Base-by-base conservation (phyloP, 2,888 invertebrate genomes). In the Dastarcus helophoroides region DNA sequence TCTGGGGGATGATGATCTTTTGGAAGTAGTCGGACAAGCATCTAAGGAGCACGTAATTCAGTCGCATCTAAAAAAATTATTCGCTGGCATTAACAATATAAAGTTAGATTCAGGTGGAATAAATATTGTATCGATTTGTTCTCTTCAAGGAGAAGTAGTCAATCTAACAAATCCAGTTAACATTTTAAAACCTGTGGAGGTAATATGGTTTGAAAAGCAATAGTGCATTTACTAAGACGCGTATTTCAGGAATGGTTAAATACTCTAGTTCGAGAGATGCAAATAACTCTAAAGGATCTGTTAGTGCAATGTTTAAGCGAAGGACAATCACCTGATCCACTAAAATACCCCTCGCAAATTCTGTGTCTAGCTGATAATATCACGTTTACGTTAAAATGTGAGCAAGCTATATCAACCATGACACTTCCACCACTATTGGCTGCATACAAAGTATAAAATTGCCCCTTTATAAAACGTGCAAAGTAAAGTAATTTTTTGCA, bases 1-100 rank as follows among this genome's bases (percentile, higher is more conserved):
- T 58, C 69, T 99, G 39, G 94, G 94, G 36, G 97, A 99, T 54
- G 98, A 98, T 52, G 98, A 99, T 61, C 68, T 98, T 31, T 64
- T 98, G 33, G 97, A 98, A 66, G 75, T 98, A 37, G 71, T 99
- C 7, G 94, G 94, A 0, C 93, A 94, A 63, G 81, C 89, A 0
- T 79, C 85, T 0, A 89, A 89, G 46, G 84, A 85, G 36, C 72
- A 73, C 26, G 82, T 94, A 3, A 86, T 98, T 57, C 91, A 95
- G 59, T 73, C 81, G 0, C 97, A 99, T 58, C 71, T 98, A 42
- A 91, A 91, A 59, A 98, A 98, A 61, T 67, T 98, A 10, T 98
- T 95, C 62, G 89, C 93, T 15, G 91, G 91, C 2, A 79, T 89
- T 32, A 76, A 82, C 34, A 73, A 72, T 13, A 83, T 95, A 3